Evolutionary conservation across 2,113 vertebrate species (phyloP).

Genomic region (Panthera tigris): DNA sequence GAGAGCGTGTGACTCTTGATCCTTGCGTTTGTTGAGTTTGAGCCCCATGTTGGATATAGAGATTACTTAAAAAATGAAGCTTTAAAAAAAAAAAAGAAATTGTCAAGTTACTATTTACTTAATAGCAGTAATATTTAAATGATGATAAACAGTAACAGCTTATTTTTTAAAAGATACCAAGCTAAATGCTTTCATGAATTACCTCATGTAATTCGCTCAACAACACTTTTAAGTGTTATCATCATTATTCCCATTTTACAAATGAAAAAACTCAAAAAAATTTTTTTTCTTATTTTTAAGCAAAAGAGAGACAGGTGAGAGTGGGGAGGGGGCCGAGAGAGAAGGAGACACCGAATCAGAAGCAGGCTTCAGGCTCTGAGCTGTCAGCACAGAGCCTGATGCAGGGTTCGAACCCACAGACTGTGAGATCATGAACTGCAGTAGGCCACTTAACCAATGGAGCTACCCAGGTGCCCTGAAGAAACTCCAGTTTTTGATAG

Average conservation of each 20-base stretch:
- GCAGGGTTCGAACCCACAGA: background rate
- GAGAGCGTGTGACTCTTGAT: background rate
- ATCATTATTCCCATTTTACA: background rate
- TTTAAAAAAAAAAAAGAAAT: background rate
- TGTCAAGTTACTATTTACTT: slow-evolving; percentile 34
- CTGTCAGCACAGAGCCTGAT: background rate
- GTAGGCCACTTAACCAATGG: background rate
- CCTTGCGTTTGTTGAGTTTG: background rate
- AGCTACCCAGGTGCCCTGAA: background rate
- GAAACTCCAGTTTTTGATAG: background rate
- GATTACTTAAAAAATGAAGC: background rate
- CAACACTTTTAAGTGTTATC: background rate
- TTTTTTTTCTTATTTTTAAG: background rate
- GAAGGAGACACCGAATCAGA: background rate
- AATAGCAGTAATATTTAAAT: slow-evolving; percentile 32
- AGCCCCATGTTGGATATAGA: background rate
- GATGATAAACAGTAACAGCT: background rate
- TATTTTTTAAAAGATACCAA: slow-evolving; percentile 21
- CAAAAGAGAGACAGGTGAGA: background rate
- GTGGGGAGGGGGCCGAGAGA: background rate
- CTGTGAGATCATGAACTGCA: background rate
- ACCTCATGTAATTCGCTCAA: slow-evolving; percentile 7
- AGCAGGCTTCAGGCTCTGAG: background rate
- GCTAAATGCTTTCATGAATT: background rate
- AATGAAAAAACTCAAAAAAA: background rate